Percentiles rank a stretch among this genome's conserved stretches.
These are phyloP conservation scores for Coregonus suidteri DNA, from an alignment of 2,797 vertebrate species.

Conservation along the genomic window DNA sequence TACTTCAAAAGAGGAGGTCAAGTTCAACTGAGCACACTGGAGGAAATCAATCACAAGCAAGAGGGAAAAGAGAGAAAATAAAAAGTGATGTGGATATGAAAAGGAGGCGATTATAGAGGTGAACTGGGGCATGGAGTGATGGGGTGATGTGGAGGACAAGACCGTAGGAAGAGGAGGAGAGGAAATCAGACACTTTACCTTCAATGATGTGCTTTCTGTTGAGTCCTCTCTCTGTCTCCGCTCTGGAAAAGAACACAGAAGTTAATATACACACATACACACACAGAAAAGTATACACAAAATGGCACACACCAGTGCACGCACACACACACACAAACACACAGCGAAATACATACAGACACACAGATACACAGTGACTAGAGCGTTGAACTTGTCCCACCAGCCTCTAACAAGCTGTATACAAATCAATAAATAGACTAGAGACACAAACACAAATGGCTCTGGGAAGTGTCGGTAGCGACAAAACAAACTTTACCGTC, in stretches of 20 bases:
- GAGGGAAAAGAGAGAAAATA: slow-evolving; percentile 13
- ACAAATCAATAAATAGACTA: background rate
- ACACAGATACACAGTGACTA: slow-evolving; percentile 12
- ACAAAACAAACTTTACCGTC: slow-evolving; percentile 33
- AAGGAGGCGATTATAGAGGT: slow-evolving; percentile 46
- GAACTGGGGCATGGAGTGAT: slow-evolving; percentile 19
- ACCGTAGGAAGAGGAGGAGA: slow-evolving; percentile 13
- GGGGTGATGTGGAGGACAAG: slow-evolving; percentile 57
- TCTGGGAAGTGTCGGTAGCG: slow-evolving; percentile 19
- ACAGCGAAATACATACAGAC: slow-evolving; percentile 32
- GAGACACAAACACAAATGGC: background rate
- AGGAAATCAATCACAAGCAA: background rate
- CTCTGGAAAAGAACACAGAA: slow-evolving; percentile 74
- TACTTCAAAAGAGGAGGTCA: slow-evolving; percentile 1
- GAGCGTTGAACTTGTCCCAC: background rate
- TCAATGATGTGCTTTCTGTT: slow-evolving; percentile 98
- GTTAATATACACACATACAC: slow-evolving; percentile 3
- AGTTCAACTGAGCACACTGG: background rate
- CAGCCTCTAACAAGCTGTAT: background rate
- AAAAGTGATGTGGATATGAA: slow-evolving; percentile 19
- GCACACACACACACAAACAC: slow-evolving; percentile 19
- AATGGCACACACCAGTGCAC: background rate
- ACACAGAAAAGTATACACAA: slow-evolving; percentile 2
- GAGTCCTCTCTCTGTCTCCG: slow-evolving; percentile 94
- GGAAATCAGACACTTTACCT: slow-evolving; percentile 74